Percentiles rank a stretch among this genome's conserved stretches.
Evolutionary conservation across 2,113 vertebrate genomes (phyloP).

Genomic region (Clupea harengus): DNA sequence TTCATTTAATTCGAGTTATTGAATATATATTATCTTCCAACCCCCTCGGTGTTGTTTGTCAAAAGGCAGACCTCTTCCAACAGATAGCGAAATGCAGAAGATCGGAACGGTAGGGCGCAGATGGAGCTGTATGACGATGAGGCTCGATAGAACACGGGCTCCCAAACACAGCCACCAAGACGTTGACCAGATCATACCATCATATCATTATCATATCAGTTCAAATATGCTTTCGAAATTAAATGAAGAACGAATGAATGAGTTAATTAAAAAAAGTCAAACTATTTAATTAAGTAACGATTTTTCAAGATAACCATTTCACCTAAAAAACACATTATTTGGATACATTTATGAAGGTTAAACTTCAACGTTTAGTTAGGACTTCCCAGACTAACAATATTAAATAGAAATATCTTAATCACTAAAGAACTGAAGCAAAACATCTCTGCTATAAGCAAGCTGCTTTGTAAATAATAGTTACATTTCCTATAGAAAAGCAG

Average conservation of each 20-base stretch:
- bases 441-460: too few species aligned
- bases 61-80: too few species aligned
- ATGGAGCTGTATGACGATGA: neutral
- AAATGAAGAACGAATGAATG: neutral
- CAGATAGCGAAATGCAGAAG: neutral
- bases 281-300: too few species aligned
- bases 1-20: neutral
- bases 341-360: too few species aligned
- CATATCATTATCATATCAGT: neutral
- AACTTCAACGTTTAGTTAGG: too few species aligned
- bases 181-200: neutral
- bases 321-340: too few species aligned
- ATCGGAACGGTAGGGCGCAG: neutral
- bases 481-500: neutral
- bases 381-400: too few species aligned
- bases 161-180: neutral
- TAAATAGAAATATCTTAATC: neutral
- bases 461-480: neutral
- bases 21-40: neutral
- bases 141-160: neutral
- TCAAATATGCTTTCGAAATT: neutral
- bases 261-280: too few species aligned
- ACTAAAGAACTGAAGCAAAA: neutral
- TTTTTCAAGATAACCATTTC: too few species aligned
- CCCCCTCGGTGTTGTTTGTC: too few species aligned